phyloP scores from a whole-genome alignment of 2,113 vertebrate genomes.

The Cynocephalus volans region DNA sequence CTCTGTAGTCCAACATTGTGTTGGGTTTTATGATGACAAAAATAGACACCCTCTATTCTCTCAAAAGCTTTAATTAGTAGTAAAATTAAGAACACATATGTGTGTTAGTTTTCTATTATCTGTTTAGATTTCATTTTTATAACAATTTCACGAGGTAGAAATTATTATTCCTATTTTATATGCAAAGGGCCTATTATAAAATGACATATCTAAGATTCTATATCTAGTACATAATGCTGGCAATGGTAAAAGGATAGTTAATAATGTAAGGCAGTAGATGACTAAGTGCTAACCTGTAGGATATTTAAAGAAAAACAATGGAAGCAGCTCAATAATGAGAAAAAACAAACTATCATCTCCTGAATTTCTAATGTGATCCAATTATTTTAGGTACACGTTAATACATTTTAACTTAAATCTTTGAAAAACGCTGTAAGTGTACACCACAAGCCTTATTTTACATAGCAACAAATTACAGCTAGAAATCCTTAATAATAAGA shows the following conservation, averaged over 20 bases:
- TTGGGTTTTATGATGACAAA: neutral
- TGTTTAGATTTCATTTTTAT: constrained; percentile 21
- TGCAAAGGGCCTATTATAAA: neutral
- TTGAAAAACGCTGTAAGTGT: neutral
- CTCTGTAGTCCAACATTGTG: neutral
- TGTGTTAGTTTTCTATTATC: neutral
- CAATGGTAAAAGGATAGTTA: neutral
- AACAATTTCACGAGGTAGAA: neutral
- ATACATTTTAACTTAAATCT: neutral
- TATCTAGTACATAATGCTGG: neutral
- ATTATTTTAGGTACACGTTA: neutral
- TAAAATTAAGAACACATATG: neutral
- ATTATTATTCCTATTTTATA: constrained; percentile 21
- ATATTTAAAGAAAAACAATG: neutral
- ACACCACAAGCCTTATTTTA: neutral
- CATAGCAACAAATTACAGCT: neutral
- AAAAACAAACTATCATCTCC: neutral
- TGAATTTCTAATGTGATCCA: neutral
- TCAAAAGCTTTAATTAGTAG: constrained; percentile 42
- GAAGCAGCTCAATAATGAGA: neutral
- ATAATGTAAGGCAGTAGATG: neutral
- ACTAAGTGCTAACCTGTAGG: neutral
- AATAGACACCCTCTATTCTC: neutral
- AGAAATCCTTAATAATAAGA: neutral
- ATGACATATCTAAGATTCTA: neutral